These are phyloP conservation scores for Oxytorus armatus DNA, from an alignment of 2,888 invertebrate genomes.

Conservation along the genomic window DNA sequence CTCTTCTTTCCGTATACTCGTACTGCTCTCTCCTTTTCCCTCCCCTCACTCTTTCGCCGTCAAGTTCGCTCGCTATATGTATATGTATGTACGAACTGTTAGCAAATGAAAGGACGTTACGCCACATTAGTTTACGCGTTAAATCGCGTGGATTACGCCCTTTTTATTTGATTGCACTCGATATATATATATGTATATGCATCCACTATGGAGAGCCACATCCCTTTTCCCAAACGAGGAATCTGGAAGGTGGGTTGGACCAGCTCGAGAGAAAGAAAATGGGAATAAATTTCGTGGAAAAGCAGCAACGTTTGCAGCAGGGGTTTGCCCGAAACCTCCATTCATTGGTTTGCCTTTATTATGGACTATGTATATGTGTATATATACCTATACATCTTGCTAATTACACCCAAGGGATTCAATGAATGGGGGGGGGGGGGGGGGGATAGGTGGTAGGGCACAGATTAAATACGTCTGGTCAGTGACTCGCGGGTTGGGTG, in stretches of 20 bases:
- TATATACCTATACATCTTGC: constrained; percentile 29
- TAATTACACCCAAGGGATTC: constrained; percentile 59
- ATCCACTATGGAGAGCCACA: neutral
- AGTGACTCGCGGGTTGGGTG: constrained; percentile 17
- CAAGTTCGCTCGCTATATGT: constrained; percentile 20
- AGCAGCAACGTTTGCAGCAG: constrained; percentile 48
- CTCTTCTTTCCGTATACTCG: constrained; percentile 6
- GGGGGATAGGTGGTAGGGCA: neutral
- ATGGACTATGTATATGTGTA: constrained; percentile 19
- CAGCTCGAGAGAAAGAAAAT: constrained; percentile 54
- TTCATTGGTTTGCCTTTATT: constrained; percentile 51
- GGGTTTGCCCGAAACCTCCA: constrained; percentile 42
- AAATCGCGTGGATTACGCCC: constrained; percentile 6
- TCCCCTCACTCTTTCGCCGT: constrained; percentile 18
- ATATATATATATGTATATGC: neutral
- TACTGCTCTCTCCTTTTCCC: constrained; percentile 20
- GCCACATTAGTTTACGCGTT: neutral
- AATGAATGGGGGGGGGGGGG: constrained; percentile 21
- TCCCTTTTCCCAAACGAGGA: constrained; percentile 55
- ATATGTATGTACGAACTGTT: neutral
- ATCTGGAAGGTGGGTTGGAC: constrained; percentile 16
- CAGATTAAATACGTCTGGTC: constrained; percentile 57
- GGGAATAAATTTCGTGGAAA: constrained; percentile 58
- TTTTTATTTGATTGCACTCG: constrained; percentile 1
- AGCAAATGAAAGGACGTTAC: neutral